These are phyloP conservation scores for Trichogramma dendrolimi DNA, from an alignment of 2,888 invertebrate species.

Conservation along the genomic window DNA sequence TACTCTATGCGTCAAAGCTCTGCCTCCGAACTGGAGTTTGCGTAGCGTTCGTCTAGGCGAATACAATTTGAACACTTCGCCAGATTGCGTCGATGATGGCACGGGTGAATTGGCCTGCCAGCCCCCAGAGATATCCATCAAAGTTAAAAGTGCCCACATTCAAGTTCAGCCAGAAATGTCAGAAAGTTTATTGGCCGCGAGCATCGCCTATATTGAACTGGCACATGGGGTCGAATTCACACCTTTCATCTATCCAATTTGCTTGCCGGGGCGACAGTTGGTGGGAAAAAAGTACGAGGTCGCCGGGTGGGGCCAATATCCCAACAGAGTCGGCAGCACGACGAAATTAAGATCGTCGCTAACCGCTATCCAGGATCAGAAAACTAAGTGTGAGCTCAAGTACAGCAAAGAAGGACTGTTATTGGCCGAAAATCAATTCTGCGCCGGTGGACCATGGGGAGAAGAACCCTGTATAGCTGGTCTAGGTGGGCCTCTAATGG, in stretches of 20 bases:
- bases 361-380: not conserved
- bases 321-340: not conserved
- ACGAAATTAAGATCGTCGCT: conserved; percentile 8
- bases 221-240: not conserved
- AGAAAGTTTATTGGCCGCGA: not conserved
- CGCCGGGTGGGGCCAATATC: conserved; percentile 22
- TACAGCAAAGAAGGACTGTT: not conserved
- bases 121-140: not conserved
- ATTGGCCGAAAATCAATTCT: conserved; percentile 16
- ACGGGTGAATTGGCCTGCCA: conserved; percentile 3
- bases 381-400: not conserved
- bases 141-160: not conserved
- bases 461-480: conserved; percentile 16
- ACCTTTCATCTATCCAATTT: conserved; percentile 7
- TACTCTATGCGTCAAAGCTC: conserved; percentile 20
- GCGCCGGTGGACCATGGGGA: conserved; percentile 3
- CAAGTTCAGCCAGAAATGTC: conserved; percentile 11
- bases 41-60: conserved; percentile 18
- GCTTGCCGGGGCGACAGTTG: conserved; percentile 6
- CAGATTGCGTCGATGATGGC: conserved; percentile 16
- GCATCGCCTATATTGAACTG: conserved; percentile 10
- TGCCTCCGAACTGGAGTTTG: conserved; percentile 30
- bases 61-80: conserved; percentile 8
- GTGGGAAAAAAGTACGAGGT: conserved; percentile 10
- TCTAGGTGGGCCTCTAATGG: conserved; percentile 57